Evolutionary conservation across 2,888 invertebrate genomes (phyloP), one percentile per base, ranked within the genome.

Genomic region (Agonopterix subpropinquella): DNA sequence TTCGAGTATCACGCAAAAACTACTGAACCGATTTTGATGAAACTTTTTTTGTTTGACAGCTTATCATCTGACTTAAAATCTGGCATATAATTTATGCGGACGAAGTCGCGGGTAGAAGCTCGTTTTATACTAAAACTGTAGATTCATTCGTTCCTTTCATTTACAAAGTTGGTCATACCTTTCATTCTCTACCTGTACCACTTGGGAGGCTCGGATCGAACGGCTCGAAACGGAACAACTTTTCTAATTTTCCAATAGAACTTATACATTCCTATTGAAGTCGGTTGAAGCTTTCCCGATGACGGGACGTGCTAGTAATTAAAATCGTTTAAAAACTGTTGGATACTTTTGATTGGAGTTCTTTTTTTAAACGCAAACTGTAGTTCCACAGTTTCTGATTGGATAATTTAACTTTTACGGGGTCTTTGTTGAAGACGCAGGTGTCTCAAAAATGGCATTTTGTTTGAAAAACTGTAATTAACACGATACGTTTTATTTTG

Each of bases 231-330:
- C 41, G 45, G 58, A 52, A 53, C 53, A 80, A 85, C 77, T 85
- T 85, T 84, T 81, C 78, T 80, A 84, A 85, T 84, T 82, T 85
- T 74, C 80, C 73, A 71, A 79, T 77, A 64, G 73, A 78, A 78
- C 72, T 80, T 81, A 71, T 74, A 75, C 74, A 80, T 79, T 74
- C 74, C 73, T 53, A 64, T 64, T 60, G 55, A 28, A 28, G 28
- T 28, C 28, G 28, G 28, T 28, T 28, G 28, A 28, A 28, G 28
- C 28, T 28, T 28, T 28, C 28, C 5, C 44, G 43, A 41, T 47
- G 44, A 48, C 37, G 36, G 43, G 58, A 62, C 58, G 41, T 45
- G 60, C 41, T 48, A 35, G 39, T 51, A 46, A 46, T 51, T 51
- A 48, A 51, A 48, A 48, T 48, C 48, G 44, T 51, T 45, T 47